Evolutionary conservation across 2,113 vertebrate genomes (phyloP).

Genomic region (Amphilophus citrinellus): DNA sequence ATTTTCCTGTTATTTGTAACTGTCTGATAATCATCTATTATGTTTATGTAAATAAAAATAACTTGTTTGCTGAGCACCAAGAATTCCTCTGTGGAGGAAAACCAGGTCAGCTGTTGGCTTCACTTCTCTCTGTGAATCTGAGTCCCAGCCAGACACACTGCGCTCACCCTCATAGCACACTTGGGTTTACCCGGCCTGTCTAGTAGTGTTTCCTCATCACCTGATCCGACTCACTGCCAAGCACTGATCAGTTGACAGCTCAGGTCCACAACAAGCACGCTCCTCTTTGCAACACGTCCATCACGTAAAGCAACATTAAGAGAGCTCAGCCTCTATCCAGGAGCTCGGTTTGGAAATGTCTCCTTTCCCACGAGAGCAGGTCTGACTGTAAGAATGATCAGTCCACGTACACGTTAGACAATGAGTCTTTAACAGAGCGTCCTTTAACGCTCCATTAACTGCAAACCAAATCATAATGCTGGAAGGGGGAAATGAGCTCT

Average conservation of each 20-base stretch:
- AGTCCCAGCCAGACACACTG: background rate
- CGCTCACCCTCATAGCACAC: constrained; percentile 13
- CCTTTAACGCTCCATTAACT: background rate
- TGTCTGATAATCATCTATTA: background rate
- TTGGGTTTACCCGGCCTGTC: background rate
- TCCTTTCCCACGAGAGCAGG: background rate
- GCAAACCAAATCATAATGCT: background rate
- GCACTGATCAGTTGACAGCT: constrained; percentile 30
- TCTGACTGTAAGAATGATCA: accelerated
- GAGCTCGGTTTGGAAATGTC: background rate
- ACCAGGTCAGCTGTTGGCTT: background rate
- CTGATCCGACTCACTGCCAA: constrained; percentile 8
- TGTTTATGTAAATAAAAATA: background rate
- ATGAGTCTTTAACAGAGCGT: accelerated
- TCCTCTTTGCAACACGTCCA: background rate
- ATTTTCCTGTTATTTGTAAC: background rate
- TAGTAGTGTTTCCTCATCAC: background rate
- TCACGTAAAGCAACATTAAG: background rate
- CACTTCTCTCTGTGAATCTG: accelerated
- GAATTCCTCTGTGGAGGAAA: background rate
- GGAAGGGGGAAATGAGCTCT: accelerated
- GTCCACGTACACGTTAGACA: background rate
- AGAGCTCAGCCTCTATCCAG: background rate
- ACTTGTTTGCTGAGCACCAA: background rate
- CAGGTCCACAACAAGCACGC: constrained; percentile 1